Conservation (phyloP, 1,140 invertebrate species). For the Listronotus bonariensis region DNA sequence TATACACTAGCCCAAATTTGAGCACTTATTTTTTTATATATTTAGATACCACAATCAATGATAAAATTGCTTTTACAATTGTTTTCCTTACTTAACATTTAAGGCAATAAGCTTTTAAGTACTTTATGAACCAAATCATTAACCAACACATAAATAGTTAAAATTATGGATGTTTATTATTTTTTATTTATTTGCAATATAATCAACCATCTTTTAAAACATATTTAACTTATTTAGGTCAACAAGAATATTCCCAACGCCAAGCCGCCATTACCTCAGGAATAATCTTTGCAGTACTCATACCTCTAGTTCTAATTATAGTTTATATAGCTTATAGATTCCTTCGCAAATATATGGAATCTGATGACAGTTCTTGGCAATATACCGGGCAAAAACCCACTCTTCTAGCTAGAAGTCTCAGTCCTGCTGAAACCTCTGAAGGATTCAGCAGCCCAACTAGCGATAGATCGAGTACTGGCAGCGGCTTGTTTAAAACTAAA, state of each 20-base stretch:
- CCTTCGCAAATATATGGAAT: constrained; percentile 61
- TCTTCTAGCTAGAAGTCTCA: constrained; percentile 22
- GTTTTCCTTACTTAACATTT: too few species aligned
- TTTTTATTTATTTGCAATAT: background rate
- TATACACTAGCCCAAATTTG: too few species aligned
- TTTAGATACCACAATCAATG: too few species aligned
- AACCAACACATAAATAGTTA: too few species aligned
- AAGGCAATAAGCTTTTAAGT: too few species aligned
- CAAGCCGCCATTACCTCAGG: constrained; percentile 74
- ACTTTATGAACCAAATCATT: too few species aligned
- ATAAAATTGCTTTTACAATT: too few species aligned
- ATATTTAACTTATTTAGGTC: constrained; percentile 56
- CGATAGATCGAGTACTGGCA: constrained; percentile 36
- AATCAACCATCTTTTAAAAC: background rate
- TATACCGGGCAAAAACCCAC: constrained; percentile 22
- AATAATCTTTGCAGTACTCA: constrained; percentile 73
- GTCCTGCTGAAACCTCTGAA: constrained; percentile 38
- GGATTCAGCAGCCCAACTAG: constrained; percentile 38
- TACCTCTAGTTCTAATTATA: constrained; percentile 74
- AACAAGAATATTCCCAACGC: constrained; percentile 63
- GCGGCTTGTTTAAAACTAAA: constrained; percentile 61
- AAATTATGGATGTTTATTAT: too few species aligned
- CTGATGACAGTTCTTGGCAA: constrained; percentile 50
- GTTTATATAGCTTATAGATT: constrained; percentile 70
- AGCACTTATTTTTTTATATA: too few species aligned